A percentile compares a stretch with the other conserved stretches of the same genome.
These are phyloP conservation scores for Drosophila pseudotakahashii DNA, from an alignment of 2,888 invertebrate genomes.

Conservation along the genomic window DNA sequence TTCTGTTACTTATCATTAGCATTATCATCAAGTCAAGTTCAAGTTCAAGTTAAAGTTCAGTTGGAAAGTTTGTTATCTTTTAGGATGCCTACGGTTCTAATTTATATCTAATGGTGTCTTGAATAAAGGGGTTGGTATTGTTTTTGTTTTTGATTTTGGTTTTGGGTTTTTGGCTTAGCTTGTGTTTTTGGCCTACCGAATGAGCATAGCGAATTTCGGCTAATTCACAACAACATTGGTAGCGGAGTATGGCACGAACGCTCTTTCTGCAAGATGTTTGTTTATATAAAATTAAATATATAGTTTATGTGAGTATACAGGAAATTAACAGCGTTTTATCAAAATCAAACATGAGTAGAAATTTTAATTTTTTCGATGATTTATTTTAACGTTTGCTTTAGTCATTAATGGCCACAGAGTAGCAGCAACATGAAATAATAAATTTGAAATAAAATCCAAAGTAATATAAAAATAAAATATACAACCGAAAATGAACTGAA, in stretches of 20 bases:
- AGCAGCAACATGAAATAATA: slow-evolving; percentile 36
- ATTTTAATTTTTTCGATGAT: slow-evolving; percentile 29
- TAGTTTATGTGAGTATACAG: slow-evolving; percentile 49
- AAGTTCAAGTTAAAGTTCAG: slow-evolving; percentile 22
- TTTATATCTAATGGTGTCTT: slow-evolving; percentile 32
- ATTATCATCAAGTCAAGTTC: slow-evolving; percentile 5
- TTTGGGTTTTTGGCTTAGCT: slow-evolving; percentile 66
- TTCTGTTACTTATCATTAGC: slow-evolving; percentile 33
- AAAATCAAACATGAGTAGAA: slow-evolving; percentile 29
- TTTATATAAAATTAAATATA: slow-evolving; percentile 74
- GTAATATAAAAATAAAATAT: slow-evolving; percentile 23
- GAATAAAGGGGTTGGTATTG: slow-evolving; percentile 28
- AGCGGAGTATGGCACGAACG: slow-evolving; percentile 85
- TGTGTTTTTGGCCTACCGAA: slow-evolving; percentile 84
- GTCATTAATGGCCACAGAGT: slow-evolving; percentile 40
- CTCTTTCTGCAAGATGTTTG: slow-evolving; percentile 84
- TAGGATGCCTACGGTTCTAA: slow-evolving; percentile 50
- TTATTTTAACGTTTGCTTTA: slow-evolving; percentile 46
- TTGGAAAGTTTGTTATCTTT: slow-evolving; percentile 25
- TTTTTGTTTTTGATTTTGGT: slow-evolving; percentile 32
- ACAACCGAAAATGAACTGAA: slow-evolving; percentile 25
- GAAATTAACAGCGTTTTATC: slow-evolving; percentile 31
- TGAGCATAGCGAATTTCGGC: slow-evolving; percentile 85
- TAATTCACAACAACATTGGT: slow-evolving; percentile 85
- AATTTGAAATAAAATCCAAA: slow-evolving; percentile 15